Conservation (phyloP, 1,140 invertebrate genomes). For the Ips typographus region DNA sequence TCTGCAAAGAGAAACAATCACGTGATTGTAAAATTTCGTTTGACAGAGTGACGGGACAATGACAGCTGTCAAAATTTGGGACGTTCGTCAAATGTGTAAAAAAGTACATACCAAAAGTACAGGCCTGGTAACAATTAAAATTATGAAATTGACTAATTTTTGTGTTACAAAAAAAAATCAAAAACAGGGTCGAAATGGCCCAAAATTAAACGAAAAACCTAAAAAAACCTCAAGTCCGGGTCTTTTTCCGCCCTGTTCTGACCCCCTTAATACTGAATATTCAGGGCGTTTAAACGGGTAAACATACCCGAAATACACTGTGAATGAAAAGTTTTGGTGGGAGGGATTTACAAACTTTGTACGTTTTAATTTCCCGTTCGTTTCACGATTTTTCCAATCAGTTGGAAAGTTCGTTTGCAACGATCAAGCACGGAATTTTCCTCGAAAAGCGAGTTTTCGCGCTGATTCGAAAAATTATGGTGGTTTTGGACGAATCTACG, state of each 20-base stretch:
- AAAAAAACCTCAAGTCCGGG: not conserved
- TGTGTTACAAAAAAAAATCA: not conserved
- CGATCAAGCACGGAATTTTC: not conserved
- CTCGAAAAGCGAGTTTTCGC: not conserved
- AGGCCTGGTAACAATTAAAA: too few relatives aligned
- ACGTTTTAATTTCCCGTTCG: conserved; percentile 1
- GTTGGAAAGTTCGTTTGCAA: not conserved
- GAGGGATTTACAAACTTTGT: not conserved
- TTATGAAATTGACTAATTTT: too few relatives aligned
- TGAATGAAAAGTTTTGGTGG: not conserved
- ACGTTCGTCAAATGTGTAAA: too few relatives aligned
- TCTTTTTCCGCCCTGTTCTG: not conserved
- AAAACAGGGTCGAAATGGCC: not conserved
- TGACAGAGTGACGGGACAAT: too few relatives aligned
- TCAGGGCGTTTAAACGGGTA: not conserved
- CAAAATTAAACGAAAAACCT: not conserved
- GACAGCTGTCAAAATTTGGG: too few relatives aligned
- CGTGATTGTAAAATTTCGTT: too few relatives aligned
- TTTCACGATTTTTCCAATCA: conserved; percentile 3
- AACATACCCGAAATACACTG: not conserved
- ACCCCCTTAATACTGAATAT: not conserved
- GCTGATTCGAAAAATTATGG: conserved; percentile 7
- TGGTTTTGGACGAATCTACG: conserved; percentile 17
- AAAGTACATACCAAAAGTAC: too few relatives aligned
- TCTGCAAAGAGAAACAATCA: too few relatives aligned